These are phyloP conservation scores for Halcyon senegalensis DNA, from an alignment of 2,113 vertebrate species.

Conservation along the genomic window DNA sequence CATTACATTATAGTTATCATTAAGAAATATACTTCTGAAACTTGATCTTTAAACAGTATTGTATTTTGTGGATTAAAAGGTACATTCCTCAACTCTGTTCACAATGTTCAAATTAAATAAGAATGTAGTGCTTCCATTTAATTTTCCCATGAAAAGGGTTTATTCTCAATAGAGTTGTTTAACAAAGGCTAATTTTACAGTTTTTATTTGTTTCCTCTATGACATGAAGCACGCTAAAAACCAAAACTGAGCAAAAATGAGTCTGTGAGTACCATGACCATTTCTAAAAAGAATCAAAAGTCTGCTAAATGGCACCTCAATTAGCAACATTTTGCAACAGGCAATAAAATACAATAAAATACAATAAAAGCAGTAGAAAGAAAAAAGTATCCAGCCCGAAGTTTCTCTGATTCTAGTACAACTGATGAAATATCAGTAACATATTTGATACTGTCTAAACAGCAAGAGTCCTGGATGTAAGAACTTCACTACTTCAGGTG, in stretches of 20 bases:
- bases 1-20: neutral
- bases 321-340: neutral
- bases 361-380: neutral
- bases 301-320: neutral
- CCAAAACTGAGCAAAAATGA: neutral
- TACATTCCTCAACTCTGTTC: neutral
- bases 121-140: neutral
- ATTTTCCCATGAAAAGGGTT: neutral
- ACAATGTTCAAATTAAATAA: neutral
- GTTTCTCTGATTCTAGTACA: neutral
- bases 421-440: neutral
- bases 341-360: neutral
- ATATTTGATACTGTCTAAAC: too few relatives aligned
- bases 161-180: neutral
- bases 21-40: neutral
- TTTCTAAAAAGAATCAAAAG: neutral
- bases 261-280: neutral
- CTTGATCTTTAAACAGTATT: neutral
- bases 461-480: neutral
- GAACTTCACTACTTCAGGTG: neutral
- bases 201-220: neutral
- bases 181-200: constrained; percentile 1
- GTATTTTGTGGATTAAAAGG: neutral
- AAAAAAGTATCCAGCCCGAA: neutral
- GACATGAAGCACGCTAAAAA: neutral